These are phyloP conservation scores for Drosophila sproati DNA, from an alignment of 1,140 invertebrate genomes.

Conservation along the genomic window DNA sequence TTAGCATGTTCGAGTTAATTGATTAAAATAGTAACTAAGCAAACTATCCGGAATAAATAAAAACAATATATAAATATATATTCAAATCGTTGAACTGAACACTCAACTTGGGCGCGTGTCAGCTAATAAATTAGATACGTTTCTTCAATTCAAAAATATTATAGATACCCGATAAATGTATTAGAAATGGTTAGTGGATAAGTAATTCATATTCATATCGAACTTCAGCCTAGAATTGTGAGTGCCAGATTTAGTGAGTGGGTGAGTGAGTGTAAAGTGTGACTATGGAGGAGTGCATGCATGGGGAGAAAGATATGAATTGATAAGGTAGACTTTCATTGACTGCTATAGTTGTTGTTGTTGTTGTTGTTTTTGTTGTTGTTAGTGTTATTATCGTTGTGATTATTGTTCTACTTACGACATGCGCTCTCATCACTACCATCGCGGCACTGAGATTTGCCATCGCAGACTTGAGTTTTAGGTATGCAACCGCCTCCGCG, in stretches of 20 bases:
- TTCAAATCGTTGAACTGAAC: no score
- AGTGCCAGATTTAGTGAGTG: not conserved
- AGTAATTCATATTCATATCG: not conserved
- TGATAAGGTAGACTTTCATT: conserved; percentile 3
- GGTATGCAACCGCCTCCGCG: conserved; percentile 84
- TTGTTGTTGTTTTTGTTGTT: not conserved
- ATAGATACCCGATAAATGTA: no score
- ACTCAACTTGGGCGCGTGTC: no score
- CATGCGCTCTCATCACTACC: conserved; percentile 90
- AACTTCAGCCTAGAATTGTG: not conserved
- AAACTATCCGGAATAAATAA: not conserved
- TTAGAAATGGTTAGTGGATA: not conserved
- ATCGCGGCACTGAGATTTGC: conserved; percentile 89
- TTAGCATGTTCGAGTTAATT: not conserved
- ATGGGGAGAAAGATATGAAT: not conserved
- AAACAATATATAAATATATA: not conserved
- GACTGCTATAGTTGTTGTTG: not conserved
- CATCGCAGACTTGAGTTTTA: conserved; percentile 88
- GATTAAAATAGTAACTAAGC: not conserved
- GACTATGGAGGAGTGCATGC: not conserved
- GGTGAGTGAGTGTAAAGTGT: not conserved
- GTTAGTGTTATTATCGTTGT: not conserved
- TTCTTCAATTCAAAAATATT: no score
- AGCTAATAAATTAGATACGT: no score
- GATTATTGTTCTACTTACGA: conserved; percentile 81